phyloP scores from a whole-genome alignment of 2,888 invertebrate species.

The Formica aserva region DNA sequence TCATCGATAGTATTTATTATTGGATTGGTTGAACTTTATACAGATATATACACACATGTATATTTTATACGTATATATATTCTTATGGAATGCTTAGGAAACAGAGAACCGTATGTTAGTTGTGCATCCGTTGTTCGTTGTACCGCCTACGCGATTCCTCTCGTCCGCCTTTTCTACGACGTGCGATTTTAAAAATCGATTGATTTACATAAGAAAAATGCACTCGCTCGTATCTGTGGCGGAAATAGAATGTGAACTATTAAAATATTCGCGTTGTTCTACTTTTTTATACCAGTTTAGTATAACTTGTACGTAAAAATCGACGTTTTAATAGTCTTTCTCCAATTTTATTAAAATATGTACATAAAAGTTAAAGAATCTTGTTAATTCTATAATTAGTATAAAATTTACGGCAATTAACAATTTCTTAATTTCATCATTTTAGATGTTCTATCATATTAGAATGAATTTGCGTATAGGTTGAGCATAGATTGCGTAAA shows the following conservation, averaged over 20 bases:
- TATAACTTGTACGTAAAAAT: neutral
- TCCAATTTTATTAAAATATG: neutral
- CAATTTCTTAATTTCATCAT: conserved; percentile 26
- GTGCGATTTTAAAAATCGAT: conserved; percentile 31
- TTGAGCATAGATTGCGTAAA: neutral
- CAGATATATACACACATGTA: conserved; percentile 65
- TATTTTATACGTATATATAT: conserved; percentile 63
- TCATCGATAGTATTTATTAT: conserved; percentile 79
- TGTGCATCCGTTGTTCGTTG: conserved; percentile 81
- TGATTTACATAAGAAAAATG: conserved; percentile 2
- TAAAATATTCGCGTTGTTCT: conserved; percentile 31
- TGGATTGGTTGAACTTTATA: conserved; percentile 73
- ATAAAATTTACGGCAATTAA: conserved; percentile 14
- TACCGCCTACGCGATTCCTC: conserved; percentile 67
- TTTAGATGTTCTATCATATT: conserved; percentile 27
- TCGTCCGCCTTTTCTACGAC: conserved; percentile 55
- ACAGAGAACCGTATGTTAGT: conserved; percentile 79
- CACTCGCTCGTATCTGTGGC: neutral
- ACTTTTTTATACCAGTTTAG: conserved; percentile 22
- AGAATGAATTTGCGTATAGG: conserved; percentile 22
- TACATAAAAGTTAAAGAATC: neutral
- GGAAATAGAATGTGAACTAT: conserved; percentile 18
- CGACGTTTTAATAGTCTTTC: neutral
- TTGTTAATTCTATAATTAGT: conserved; percentile 5
- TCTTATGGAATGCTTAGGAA: conserved; percentile 83